Conservation (phyloP, 2,113 vertebrate genomes). For the Tapirus terrestris region DNA sequence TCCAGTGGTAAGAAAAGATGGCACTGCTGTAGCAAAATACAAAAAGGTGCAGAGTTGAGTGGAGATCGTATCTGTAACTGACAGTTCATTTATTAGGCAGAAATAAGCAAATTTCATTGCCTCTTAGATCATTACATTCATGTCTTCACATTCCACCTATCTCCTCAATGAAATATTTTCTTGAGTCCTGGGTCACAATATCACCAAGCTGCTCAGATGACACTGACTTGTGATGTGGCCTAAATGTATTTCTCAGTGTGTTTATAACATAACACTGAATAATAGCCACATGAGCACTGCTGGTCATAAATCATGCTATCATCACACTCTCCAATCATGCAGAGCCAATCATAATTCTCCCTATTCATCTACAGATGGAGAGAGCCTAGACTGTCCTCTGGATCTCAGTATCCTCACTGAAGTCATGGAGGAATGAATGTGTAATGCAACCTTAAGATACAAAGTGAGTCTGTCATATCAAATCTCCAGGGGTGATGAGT, state of each 20-base stretch:
- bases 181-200: slow-evolving; percentile 25
- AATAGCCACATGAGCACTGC: slow-evolving; percentile 49
- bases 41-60: not conserved
- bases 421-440: slow-evolving; percentile 29
- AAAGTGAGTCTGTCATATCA: not conserved
- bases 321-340: slow-evolving; percentile 77
- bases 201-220: slow-evolving; percentile 62
- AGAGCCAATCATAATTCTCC: slow-evolving; percentile 76
- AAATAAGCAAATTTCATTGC: not conserved
- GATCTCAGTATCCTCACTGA: not conserved
- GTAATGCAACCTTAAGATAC: not conserved
- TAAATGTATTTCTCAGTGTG: slow-evolving; percentile 60
- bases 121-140: slow-evolving; percentile 14
- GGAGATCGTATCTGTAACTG: slow-evolving; percentile 23
- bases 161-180: slow-evolving; percentile 63
- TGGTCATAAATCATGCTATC: slow-evolving; percentile 80
- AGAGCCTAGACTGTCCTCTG: slow-evolving; percentile 53
- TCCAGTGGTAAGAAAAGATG: slow-evolving; percentile 34
- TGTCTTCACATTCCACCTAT: slow-evolving; percentile 31
- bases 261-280: slow-evolving; percentile 58
- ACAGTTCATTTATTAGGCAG: not conserved
- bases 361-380: slow-evolving; percentile 65
- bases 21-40: not conserved
- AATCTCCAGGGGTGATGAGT: not conserved
- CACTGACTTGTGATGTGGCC: slow-evolving; percentile 52